Evolutionary conservation across 1,140 invertebrate species (phyloP).

Genomic region (Zaprionus ghesquierei): DNA sequence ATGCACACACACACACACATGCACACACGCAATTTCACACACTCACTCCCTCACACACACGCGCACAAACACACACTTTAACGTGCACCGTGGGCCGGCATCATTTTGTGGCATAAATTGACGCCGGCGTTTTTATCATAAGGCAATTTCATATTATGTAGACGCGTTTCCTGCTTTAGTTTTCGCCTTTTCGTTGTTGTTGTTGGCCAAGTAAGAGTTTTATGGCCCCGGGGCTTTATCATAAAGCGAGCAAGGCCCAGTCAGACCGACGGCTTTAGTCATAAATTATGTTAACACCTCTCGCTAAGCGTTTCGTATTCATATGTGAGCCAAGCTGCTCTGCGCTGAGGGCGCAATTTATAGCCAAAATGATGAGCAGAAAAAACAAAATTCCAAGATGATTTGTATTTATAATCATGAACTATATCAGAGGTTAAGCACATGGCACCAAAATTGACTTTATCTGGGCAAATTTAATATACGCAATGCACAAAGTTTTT

Average conservation of each 20-base stretch:
- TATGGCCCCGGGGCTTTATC: constrained; percentile 54
- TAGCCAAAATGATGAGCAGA: not conserved
- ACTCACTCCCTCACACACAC: not conserved
- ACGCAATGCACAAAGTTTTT: not conserved
- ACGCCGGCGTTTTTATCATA: constrained; percentile 72
- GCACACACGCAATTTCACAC: constrained; percentile 1
- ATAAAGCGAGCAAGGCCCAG: constrained; percentile 57
- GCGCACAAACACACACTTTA: not conserved
- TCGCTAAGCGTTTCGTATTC: constrained; percentile 27
- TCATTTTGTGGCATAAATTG: constrained; percentile 61
- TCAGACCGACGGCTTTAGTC: constrained; percentile 23
- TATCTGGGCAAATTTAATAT: not conserved
- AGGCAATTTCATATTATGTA: constrained; percentile 74
- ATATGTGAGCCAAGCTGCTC: constrained; percentile 7
- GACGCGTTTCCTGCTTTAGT: constrained; percentile 52
- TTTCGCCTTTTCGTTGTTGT: constrained; percentile 41
- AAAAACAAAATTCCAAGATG: not conserved
- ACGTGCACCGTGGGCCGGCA: not conserved
- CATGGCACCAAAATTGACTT: not conserved
- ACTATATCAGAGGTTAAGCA: not conserved
- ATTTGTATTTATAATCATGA: not conserved
- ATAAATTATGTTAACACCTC: constrained; percentile 71
- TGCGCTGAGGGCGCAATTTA: constrained; percentile 2
- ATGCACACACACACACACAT: constrained; percentile 19
- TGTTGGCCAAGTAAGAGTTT: constrained; percentile 38